A percentile compares a stretch with the other conserved stretches of the same genome.
Conservation (phyloP, 2,888 invertebrate species). For the Acronicta leporina region DNA sequence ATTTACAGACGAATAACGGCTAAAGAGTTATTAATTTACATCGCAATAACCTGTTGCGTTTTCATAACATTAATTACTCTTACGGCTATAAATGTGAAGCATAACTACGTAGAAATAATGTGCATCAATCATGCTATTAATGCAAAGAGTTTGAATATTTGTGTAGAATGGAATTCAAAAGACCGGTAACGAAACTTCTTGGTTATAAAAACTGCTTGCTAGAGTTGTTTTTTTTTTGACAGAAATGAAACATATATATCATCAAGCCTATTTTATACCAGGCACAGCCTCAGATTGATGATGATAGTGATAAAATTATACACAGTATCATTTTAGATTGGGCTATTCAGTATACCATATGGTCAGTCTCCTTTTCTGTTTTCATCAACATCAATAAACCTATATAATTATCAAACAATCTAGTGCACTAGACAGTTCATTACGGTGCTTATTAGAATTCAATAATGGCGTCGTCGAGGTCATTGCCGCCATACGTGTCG, state of each 20-base stretch:
- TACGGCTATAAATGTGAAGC: slow-evolving; percentile 22
- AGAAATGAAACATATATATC: no score
- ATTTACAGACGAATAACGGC: slow-evolving; percentile 41
- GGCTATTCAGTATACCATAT: no score
- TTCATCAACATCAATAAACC: slow-evolving; percentile 21
- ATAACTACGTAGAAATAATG: slow-evolving; percentile 27
- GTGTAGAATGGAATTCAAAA: slow-evolving; percentile 21
- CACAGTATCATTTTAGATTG: no score
- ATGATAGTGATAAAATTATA: no score
- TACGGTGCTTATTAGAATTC: slow-evolving; percentile 64
- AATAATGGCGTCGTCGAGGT: slow-evolving; percentile 61
- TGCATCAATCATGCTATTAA: slow-evolving; percentile 26
- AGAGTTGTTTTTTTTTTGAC: slow-evolving; percentile 4
- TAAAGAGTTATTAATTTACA: slow-evolving; percentile 48
- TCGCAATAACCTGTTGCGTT: slow-evolving; percentile 46
- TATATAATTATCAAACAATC: slow-evolving; percentile 38
- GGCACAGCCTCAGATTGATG: no score
- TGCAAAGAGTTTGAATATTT: slow-evolving; percentile 19
- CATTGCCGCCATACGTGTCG: slow-evolving; percentile 63
- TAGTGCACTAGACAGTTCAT: slow-evolving; percentile 50
- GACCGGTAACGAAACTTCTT: slow-evolving; percentile 21
- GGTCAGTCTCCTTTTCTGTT: not conserved
- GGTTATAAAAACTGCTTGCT: slow-evolving; percentile 13
- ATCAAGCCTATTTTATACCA: no score
- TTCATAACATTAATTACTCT: slow-evolving; percentile 43